These are phyloP conservation scores for Oreotrochilus melanogaster DNA, from an alignment of 2,113 vertebrate species.

Conservation along the genomic window DNA sequence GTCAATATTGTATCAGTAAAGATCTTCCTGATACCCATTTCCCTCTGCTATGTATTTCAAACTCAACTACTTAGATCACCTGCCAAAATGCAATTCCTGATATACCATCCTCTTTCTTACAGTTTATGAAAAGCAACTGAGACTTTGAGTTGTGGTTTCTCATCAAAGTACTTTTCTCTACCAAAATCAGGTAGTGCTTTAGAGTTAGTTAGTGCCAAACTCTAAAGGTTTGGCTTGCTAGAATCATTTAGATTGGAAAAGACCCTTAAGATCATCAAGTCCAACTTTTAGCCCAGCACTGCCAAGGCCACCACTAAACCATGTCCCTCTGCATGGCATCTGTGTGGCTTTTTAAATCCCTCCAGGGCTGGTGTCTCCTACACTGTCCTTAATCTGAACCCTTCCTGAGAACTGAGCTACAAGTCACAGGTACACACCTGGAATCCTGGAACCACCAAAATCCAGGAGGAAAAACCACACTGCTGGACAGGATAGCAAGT, in stretches of 20 bases:
- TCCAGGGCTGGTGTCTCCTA: background rate
- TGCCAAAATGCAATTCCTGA: background rate
- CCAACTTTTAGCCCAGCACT: no score
- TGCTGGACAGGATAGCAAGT: background rate
- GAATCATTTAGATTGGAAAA: background rate
- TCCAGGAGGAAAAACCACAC: background rate
- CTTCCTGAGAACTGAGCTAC: background rate
- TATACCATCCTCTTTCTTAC: background rate
- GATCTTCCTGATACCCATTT: no score
- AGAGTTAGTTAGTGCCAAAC: background rate
- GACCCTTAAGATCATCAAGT: background rate
- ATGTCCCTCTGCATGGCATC: no score
- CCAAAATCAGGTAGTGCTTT: background rate
- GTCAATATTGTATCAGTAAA: background rate
- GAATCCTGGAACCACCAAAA: background rate
- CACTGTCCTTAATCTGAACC: background rate
- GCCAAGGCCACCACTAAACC: no score
- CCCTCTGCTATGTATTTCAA: background rate
- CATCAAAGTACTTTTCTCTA: background rate
- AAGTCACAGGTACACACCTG: rapidly evolving
- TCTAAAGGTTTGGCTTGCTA: background rate
- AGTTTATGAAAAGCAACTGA: background rate
- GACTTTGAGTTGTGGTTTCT: background rate
- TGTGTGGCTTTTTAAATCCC: background rate
- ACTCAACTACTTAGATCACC: background rate